Conservation (phyloP, 2,113 vertebrate genomes). For the Daphoenositta chrysoptera region DNA sequence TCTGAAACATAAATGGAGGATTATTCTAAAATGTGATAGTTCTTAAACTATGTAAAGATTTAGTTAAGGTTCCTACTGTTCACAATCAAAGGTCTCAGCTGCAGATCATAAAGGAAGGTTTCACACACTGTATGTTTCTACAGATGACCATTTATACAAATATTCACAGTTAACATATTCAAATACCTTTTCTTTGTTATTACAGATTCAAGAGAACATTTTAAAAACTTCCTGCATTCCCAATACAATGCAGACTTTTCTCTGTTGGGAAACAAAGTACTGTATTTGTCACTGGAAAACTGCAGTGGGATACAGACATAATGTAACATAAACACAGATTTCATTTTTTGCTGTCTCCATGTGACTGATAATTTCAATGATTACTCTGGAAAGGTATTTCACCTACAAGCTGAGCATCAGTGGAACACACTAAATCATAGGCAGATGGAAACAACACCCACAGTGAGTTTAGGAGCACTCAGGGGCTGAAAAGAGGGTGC, state of each 20-base stretch:
- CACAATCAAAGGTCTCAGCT: constrained; percentile 61
- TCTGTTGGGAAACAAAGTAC: not conserved
- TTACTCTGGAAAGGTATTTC: not conserved
- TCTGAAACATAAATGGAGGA: constrained; percentile 27
- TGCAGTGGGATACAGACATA: not conserved
- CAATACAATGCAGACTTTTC: not conserved
- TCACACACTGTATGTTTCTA: not conserved
- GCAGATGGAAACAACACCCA: not conserved
- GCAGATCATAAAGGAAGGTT: constrained; percentile 31
- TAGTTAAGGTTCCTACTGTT: constrained; percentile 46
- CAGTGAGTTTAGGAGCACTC: not conserved
- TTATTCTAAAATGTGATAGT: constrained; percentile 33
- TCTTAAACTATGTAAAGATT: constrained; percentile 26
- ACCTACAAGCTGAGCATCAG: not conserved
- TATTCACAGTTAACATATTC: not conserved
- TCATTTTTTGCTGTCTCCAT: not conserved
- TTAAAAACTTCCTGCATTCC: not conserved
- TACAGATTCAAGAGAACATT: not conserved
- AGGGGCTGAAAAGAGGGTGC: not conserved
- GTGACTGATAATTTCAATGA: not conserved
- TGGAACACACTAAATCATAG: not conserved
- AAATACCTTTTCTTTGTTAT: not conserved
- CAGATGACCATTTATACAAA: constrained; percentile 24
- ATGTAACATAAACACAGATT: not conserved
- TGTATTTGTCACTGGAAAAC: not conserved